Evolutionary conservation across 2,797 vertebrate genomes (phyloP), one percentile per base, ranked within the genome.

Genomic region (Catostomus latipinnis): DNA sequence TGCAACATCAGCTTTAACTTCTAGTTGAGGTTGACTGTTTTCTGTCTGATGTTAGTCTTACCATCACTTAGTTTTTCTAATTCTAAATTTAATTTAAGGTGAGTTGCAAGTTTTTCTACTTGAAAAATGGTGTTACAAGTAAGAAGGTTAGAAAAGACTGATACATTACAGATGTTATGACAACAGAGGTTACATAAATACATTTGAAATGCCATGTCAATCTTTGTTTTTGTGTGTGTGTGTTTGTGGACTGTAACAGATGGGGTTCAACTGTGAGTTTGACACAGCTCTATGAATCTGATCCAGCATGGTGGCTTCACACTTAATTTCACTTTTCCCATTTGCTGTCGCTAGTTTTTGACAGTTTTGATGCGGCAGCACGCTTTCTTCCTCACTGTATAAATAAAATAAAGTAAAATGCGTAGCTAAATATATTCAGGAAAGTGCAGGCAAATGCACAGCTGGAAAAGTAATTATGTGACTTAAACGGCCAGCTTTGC

Each of bases 341-440:
- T 9, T 58, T 11, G 53, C 43, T 5, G 74, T 68, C 46, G 60
- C 12, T 54, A 52, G 73, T 48, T 82, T 8, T 46, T 70, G 45
- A 63, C 60, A 16, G 70, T 60, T 70, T 7, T 54, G 22, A 22
- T 13, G 48, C 49, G 67, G 48, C 16, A 6, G 53, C 9, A 12
- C 11, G 2, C n/a, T 8, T 54, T 53, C 1, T 18, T 65, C 13
- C 6, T 9, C 1, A 63, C 8, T 53, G 8, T 53, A 12, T 10
- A 11, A 63, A 61, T 49, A 4, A 62, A 75, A 56, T 34, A 1
- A 16, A n/a, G 34, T 62, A 49, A n/a, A 67, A 67, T 43, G 34
- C 12, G 46, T 49, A 45, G 6, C 48, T 53, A 8, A 14, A 77
- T 16, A 12, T 22, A 61, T 45, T 10, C 13, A 53, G 52, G 49